Base-by-base conservation (phyloP, 53 echinoderm and acorn worm genomes). In the Echinarachnius parma region DNA sequence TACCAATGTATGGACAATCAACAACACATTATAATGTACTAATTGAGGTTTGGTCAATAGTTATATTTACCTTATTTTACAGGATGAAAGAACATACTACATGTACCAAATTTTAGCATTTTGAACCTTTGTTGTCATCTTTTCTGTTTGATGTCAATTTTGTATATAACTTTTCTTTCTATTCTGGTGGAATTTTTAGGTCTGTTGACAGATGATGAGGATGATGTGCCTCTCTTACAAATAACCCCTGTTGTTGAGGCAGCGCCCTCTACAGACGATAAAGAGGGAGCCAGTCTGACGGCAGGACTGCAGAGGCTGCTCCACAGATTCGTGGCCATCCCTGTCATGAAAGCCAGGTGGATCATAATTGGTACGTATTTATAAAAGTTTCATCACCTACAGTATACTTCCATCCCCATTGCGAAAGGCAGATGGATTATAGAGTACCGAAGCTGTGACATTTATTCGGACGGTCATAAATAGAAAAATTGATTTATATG, bases 331-430 rank as follows among this genome's bases (percentile, higher is more conserved):
- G 81, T 95, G 7, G 96, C 83, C 10, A 75, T 61, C 14, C 96
- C 96, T 4, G 76, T 95, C 30, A 87, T 90, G 24, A 84, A 68
- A n/a, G 67, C 71, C 3, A 75, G 96, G 55, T 81, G 80, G 81
- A 9, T 78, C 32, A 54, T 95, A 7, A 64, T 90, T 53, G 76
- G 96, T 95, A 58, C 61, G 89, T 53, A 23, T n/a, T n/a, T n/a
- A n/a, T n/a, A n/a, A n/a, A n/a, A n/a, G n/a, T n/a, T n/a, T n/a
- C n/a, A n/a, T n/a, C n/a, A n/a, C n/a, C n/a, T n/a, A n/a, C n/a
- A n/a, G n/a, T n/a, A n/a, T n/a, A n/a, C n/a, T n/a, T n/a, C n/a
- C n/a, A n/a, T n/a, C n/a, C n/a, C n/a, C n/a, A n/a, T n/a, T n/a
- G n/a, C n/a, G n/a, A n/a, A n/a, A n/a, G n/a, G n/a, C n/a, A n/a